Base-by-base conservation (phyloP, 1,140 invertebrate genomes). In the Drusus annulatus region DNA sequence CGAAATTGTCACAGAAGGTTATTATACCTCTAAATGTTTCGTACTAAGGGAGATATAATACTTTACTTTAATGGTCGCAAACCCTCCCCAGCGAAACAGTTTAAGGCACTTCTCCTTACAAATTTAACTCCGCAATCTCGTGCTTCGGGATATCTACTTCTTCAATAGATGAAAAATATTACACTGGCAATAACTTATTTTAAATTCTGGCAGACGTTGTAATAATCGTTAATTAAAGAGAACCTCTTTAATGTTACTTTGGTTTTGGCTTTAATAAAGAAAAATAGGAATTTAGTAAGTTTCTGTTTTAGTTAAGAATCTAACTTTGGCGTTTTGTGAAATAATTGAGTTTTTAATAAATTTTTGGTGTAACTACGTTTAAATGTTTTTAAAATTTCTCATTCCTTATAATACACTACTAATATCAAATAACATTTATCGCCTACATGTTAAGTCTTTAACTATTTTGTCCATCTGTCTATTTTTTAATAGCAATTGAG, bases 191-290 rank as follows among this genome's bases (percentile, higher is more conserved):
- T 69, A 69, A 69, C 45, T 45, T 69, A 69, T 69, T 69, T 69
- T 69, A 69, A 69, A 69, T 69, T 69, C 65, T 17, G 36, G 28
- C 65, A 69, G 65, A 69, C 65, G 45, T 36, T 45, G 65, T 69
- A 69, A 69, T 69, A 69, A 69, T 69, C 65, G 65, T 69, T 69
- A 69, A 69, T 69, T 69, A 69, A 69, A 69, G 45, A 36, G 65
- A 31, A 69, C 31, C 50, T 69, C 65, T 69, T n/a, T 69, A 45
- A 69, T 69, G 65, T 69, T 45, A 69, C 31, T 69, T 69, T 69
- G 51, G 51, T 69, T 69, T 15, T 69, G 65, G 65, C 65, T 19
- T 69, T 21, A 51, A 36, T 69, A 69, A 50, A 36, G 36, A 69
- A 23, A 15, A 50, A 69, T n/a, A n/a, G 17, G n/a, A 69, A 69